phyloP scores from a whole-genome alignment of 92 coral and sea anemone species.

The Phenganax marumi region DNA sequence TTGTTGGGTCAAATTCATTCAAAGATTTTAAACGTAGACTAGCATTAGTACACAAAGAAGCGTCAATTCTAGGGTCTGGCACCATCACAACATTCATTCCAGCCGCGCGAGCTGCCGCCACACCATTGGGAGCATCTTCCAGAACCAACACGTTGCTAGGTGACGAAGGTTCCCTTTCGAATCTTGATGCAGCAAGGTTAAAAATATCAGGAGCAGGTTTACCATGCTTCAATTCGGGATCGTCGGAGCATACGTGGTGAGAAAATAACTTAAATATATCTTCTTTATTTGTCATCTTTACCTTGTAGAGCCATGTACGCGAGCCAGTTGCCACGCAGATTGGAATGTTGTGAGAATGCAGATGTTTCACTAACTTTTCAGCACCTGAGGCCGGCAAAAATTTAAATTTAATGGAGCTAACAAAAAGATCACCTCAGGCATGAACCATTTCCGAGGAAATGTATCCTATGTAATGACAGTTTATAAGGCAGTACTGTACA shows the following conservation, averaged over 20 bases:
- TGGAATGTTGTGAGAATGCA: conserved; percentile 74
- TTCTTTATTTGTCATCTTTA: conserved; percentile 66
- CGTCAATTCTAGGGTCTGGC: conserved; percentile 70
- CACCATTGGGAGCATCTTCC: conserved; percentile 98
- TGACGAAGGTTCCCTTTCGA: conserved; percentile 62
- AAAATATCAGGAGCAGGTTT: conserved; percentile 94
- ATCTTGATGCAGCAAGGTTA: conserved; percentile 76
- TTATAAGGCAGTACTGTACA: no score
- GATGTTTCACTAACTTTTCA: conserved; percentile 68
- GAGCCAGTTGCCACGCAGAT: conserved; percentile 96
- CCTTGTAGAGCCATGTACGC: conserved; percentile 54
- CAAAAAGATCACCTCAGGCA: not conserved
- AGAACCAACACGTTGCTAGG: conserved; percentile 81
- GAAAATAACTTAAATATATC: conserved; percentile 62
- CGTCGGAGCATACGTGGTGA: conserved; percentile 83
- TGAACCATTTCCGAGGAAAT: no score
- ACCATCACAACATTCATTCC: conserved; percentile 97
- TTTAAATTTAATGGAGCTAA: not conserved
- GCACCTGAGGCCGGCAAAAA: conserved; percentile 54
- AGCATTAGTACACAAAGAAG: conserved; percentile 66
- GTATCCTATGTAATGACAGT: no score
- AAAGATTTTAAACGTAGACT: conserved; percentile 64
- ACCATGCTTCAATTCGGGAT: conserved; percentile 74
- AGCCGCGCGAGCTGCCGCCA: conserved; percentile 82
- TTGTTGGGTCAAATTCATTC: conserved; percentile 73